A percentile compares a stretch with the other conserved stretches of the same genome.
Conservation (phyloP, 2,888 invertebrate species). For the Dascillus cervinus region DNA sequence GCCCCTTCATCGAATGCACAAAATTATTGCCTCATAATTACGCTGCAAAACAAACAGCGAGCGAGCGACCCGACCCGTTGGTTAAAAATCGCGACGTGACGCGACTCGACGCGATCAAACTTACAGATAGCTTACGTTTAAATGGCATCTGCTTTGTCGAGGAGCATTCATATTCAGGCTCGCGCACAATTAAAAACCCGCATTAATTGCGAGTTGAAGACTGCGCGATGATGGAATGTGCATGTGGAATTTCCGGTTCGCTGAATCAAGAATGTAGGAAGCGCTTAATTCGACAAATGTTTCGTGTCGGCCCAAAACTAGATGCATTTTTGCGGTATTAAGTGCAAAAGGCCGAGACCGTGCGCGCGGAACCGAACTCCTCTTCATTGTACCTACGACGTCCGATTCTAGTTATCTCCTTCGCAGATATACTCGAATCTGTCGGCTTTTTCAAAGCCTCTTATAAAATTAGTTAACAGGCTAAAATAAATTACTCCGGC, state of each 20-base stretch:
- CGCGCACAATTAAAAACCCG: constrained; percentile 26
- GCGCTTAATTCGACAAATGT: constrained; percentile 37
- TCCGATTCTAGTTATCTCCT: no score
- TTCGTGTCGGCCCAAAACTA: constrained; percentile 28
- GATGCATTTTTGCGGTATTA: constrained; percentile 33
- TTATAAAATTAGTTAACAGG: no score
- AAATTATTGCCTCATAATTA: constrained; percentile 33
- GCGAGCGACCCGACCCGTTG: constrained; percentile 3
- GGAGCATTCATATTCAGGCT: constrained; percentile 18
- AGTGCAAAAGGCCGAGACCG: constrained; percentile 19
- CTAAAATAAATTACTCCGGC: no score
- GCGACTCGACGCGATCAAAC: not conserved
- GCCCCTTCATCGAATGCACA: constrained; percentile 30
- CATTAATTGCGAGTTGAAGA: constrained; percentile 34
- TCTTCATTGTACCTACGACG: constrained; percentile 2
- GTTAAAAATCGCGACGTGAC: not conserved
- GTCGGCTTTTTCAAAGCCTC: no score
- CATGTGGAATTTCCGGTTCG: constrained; percentile 39
- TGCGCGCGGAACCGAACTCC: not conserved
- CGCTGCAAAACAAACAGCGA: constrained; percentile 29
- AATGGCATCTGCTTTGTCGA: constrained; percentile 13
- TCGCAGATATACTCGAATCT: no score
- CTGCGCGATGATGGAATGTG: constrained; percentile 37
- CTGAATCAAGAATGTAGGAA: constrained; percentile 38
- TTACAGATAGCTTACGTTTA: constrained; percentile 1